phyloP scores from a whole-genome alignment of 2,888 invertebrate genomes.

The Pandemis cinnamomeana region DNA sequence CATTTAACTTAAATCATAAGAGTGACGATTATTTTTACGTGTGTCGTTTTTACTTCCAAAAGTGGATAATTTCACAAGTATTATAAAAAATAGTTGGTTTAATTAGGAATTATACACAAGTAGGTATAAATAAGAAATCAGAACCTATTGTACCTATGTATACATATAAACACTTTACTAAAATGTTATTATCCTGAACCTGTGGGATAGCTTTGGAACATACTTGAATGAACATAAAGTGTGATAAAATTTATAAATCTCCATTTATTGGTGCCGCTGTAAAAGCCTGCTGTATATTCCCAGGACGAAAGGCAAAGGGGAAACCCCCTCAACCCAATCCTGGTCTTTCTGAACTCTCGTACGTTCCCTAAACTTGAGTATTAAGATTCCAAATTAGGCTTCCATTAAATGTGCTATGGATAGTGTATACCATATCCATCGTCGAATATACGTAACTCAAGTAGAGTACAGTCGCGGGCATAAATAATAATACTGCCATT shows the following conservation, averaged over 20 bases:
- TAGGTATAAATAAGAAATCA: conserved; percentile 9
- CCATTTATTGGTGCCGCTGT: not conserved
- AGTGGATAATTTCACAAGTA: conserved; percentile 1
- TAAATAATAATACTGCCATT: too few relatives aligned
- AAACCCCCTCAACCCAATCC: not conserved
- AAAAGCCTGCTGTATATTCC: not conserved
- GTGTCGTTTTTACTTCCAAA: conserved; percentile 6
- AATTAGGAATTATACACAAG: not conserved
- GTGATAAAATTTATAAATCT: not conserved
- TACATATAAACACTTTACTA: not conserved
- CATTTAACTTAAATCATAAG: conserved; percentile 3
- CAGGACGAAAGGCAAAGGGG: not conserved
- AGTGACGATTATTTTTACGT: conserved; percentile 1
- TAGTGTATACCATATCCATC: not conserved
- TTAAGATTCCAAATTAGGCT: not conserved
- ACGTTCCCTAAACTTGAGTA: not conserved
- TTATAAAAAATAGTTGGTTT: conserved; percentile 5
- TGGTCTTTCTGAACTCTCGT: not conserved
- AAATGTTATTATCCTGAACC: not conserved
- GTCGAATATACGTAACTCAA: not conserved
- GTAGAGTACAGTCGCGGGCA: too few relatives aligned
- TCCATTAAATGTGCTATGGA: not conserved
- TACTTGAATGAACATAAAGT: not conserved
- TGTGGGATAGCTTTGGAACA: not conserved
- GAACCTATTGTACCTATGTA: not conserved